Evolutionary conservation across 2,797 vertebrate genomes (phyloP), one percentile per base, ranked within the genome.

Genomic region (Sciurus carolinensis): DNA sequence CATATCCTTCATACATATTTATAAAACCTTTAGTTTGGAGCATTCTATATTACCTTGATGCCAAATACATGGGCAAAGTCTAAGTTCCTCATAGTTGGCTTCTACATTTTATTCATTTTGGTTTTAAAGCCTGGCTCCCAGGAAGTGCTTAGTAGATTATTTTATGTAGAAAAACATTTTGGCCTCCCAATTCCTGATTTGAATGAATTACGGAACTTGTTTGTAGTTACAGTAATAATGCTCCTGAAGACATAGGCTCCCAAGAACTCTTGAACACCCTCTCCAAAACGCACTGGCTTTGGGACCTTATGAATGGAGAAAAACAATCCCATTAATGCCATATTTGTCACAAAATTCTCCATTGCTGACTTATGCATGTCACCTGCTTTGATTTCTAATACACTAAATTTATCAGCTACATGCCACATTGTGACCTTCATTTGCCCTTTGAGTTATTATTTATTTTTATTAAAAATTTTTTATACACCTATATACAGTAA

Each of bases 271-370:
- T 99, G 71, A 97, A 97, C 0, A 97, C 99, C 22, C 98, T 99
- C 79, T 98, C 99, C 83, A 98, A 94, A 98, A 59, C 7, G 7
- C 13, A 99, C 99, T 0, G 99, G 99, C 20, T 99, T 99, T 17
- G 99, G 99, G 91, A 99, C 99, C 2, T 99, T 99, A 42, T 99
- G 99, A 96, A 99, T 99, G 99, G 98, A 99, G 99, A 97, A 97
- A 99, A 66, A 98, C 99, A 5, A 99, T 99, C 88, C 99, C 90
- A 99, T 99, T 98, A 99, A 99, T 99, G 83, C 54, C 84, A 4
- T 22, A 26, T 42, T 36, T 42, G 15, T 7, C 4, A 7, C 0
- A 11, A 67, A 12, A 66, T 66, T 66, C 28, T 66, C 28, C 64
- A 66, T 30, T 11, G 2, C 57, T 71, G 77, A 59, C 57, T 28